Percentiles rank a stretch among this genome's conserved stretches.
Conservation (phyloP, 2,797 vertebrate genomes). For the Tolypeutes matacus region DNA sequence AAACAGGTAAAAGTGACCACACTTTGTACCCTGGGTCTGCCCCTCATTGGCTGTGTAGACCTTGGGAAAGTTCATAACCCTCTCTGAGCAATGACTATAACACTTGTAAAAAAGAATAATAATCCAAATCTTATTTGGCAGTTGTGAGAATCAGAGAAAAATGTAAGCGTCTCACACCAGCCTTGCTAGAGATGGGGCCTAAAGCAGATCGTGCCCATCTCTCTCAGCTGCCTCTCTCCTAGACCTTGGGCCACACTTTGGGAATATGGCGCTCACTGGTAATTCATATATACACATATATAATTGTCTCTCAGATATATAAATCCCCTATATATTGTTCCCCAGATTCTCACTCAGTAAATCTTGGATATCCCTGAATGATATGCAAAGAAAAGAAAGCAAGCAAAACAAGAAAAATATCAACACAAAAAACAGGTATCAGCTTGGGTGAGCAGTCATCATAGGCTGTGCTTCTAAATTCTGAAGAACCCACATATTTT, state of each 20-base stretch:
- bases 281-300: neutral
- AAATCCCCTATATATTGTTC: neutral
- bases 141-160: neutral
- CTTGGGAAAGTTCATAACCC: neutral
- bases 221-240: neutral
- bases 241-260: neutral
- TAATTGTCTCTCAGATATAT: neutral
- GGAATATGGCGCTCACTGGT: neutral
- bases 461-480: neutral
- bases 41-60: neutral
- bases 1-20: neutral
- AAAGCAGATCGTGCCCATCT: neutral
- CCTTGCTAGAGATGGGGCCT: neutral
- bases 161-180: neutral
- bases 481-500: neutral
- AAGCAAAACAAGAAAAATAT: neutral
- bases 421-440: neutral
- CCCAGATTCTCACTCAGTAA: neutral
- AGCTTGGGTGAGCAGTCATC: neutral
- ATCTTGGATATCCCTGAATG: neutral
- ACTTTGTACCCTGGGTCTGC: no score
- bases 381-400: neutral
- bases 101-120: neutral
- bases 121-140: neutral
- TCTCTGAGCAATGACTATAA: neutral